Percentiles rank a stretch among this genome's conserved stretches.
Evolutionary conservation across 64 coral and sea anemone genomes (phyloP).

Genomic region (Montipora cactus): DNA sequence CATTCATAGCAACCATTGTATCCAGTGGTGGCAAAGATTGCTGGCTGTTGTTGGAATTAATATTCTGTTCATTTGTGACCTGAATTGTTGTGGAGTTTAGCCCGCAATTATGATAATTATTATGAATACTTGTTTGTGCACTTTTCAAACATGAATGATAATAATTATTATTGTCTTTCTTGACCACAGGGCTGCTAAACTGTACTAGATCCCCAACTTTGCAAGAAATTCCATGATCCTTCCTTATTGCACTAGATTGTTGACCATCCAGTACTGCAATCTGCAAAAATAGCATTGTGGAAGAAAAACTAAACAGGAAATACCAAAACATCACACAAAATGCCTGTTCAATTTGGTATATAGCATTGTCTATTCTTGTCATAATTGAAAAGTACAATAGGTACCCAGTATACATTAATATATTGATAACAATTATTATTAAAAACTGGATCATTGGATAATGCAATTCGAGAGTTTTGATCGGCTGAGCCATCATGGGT

Average conservation of each 20-base stretch:
- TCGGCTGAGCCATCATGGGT: no score
- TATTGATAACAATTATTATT: no score
- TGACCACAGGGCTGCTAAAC: not conserved
- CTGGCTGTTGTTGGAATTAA: not conserved
- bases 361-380: no score
- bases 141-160: not conserved
- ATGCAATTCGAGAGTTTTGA: no score
- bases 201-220: not conserved
- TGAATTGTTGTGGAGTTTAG: not conserved
- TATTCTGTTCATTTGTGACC: not conserved
- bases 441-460: no score
- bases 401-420: no score
- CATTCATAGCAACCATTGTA: not conserved
- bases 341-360: no score
- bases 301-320: not conserved
- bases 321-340: no score
- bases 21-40: slow-evolving; percentile 4
- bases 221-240: not conserved
- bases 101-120: not conserved
- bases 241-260: slow-evolving; percentile 9
- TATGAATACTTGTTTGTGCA: not conserved
- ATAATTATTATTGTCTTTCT: not conserved
- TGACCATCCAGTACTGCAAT: slow-evolving; percentile 61
- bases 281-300: not conserved
- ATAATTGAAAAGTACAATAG: no score